Base-by-base conservation (phyloP, 2,113 vertebrate genomes). In the Dasyprocta punctata region DNA sequence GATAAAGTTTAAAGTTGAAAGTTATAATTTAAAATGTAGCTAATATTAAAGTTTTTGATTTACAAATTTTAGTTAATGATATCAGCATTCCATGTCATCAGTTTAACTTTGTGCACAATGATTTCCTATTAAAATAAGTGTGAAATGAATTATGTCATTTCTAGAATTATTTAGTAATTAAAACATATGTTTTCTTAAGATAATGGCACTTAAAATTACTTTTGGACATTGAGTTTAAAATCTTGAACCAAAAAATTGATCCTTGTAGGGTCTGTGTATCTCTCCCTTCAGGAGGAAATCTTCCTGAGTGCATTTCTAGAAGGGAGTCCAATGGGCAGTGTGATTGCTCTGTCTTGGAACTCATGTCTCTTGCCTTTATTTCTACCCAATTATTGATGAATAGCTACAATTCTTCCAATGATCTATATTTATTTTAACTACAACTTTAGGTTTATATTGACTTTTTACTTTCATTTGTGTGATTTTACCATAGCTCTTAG, bases 241-340 rank as follows among this genome's bases (percentile, higher is more conserved):
- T 44, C 14, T 16, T 78, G 44, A 86, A 78, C 10, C 33, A 87
- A 52, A 0, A 61, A 41, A 41, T 1, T 67, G 5, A 61, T 30
- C 3, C 6, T 6, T 58, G 33, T 28, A 20, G 16, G 28, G 6
- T n/a, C 30, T 49, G 1, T 0, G 5, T 24, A 17, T 17, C 24
- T 16, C 38, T 87, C 1, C 28, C 36, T 84, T 54, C 17, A n/a
- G 6, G 54, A 49, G 60, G 36, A 7, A 56, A 24, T 52, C 5
- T 49, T 85, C 41, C 65, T 49, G 28, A 58, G 7, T 19, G 0
- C 22, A 0, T 5, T 4, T 38, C 2, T 67, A 49, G 47, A 20
- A 20, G 10, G 30, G 6, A 33, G 3, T 19, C 17, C 6, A 26
- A n/a, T 60, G 28, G 28, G 49, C 4, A 20, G 13, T 5, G 0